These are phyloP conservation scores for Hephaestus fuliginosus DNA, from an alignment of 2,797 vertebrate species.

Conservation along the genomic window DNA sequence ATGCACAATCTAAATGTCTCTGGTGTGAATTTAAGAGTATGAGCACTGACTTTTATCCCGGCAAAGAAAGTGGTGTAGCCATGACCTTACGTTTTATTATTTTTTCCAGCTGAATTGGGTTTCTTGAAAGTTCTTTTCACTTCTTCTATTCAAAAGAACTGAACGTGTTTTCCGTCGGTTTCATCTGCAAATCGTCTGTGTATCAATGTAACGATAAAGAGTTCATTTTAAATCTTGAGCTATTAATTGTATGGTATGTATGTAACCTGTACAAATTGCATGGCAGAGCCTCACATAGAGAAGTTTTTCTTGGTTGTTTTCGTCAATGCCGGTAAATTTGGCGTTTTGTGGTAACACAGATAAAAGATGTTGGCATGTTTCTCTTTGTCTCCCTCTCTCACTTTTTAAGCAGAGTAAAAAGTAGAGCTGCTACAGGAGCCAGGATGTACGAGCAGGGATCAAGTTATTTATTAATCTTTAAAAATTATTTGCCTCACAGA, in stretches of 20 bases:
- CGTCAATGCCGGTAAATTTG: background rate
- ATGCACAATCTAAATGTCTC: slow-evolving; percentile 23
- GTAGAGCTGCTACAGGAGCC: no score
- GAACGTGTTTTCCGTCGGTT: background rate
- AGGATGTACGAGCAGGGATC: no score
- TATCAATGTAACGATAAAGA: background rate
- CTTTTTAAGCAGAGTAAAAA: background rate
- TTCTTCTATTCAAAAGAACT: background rate
- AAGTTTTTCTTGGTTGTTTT: background rate
- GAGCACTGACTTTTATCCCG: background rate
- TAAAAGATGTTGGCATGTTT: background rate
- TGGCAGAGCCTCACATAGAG: background rate
- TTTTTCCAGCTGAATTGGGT: background rate
- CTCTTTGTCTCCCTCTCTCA: background rate
- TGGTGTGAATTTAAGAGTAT: slow-evolving; percentile 16
- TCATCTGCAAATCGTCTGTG: background rate
- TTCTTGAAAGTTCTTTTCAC: slow-evolving; percentile 2
- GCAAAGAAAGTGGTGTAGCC: background rate
- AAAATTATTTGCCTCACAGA: no score
- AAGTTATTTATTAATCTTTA: no score
- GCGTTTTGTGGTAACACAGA: background rate
- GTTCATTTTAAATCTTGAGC: background rate
- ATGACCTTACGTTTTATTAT: background rate
- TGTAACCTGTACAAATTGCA: background rate
- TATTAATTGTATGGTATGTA: background rate